These are phyloP conservation scores for Pampus argenteus DNA, from an alignment of 2,797 vertebrate species.

Conservation along the genomic window DNA sequence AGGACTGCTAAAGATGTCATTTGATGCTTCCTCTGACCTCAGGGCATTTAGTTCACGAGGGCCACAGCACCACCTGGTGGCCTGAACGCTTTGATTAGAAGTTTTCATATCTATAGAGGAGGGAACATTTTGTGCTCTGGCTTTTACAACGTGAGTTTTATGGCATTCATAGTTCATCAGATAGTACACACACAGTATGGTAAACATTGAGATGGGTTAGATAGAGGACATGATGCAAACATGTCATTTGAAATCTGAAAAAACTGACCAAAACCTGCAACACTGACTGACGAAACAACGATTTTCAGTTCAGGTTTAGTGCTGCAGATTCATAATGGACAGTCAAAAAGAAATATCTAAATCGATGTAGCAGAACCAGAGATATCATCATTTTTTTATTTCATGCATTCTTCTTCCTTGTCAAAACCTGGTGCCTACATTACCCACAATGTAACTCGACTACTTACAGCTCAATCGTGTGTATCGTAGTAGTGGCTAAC, in stretches of 20 bases:
- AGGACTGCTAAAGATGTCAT: background rate
- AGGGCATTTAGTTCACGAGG: conserved; percentile 59
- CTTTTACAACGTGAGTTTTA: background rate
- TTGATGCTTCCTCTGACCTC: conserved; percentile 33
- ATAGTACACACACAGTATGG: background rate
- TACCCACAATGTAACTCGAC: too few relatives aligned
- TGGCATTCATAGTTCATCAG: background rate
- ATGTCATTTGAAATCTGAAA: background rate
- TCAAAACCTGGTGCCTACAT: too few relatives aligned
- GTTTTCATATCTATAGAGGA: background rate
- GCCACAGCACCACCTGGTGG: conserved; percentile 84
- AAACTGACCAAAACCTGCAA: conserved; percentile 3
- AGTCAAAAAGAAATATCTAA: too few relatives aligned
- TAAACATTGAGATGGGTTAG: background rate
- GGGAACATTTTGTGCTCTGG: background rate
- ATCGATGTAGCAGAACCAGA: too few relatives aligned
- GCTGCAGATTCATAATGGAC: too few relatives aligned
- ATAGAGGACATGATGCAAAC: background rate
- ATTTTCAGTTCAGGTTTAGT: background rate
- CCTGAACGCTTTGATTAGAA: background rate
- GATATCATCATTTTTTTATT: too few relatives aligned
- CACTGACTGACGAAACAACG: background rate
- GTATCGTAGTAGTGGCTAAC: too few relatives aligned
- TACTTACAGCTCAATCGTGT: too few relatives aligned
- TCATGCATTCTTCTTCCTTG: too few relatives aligned